Evolutionary conservation across 2,888 invertebrate species (phyloP), one percentile per base, ranked within the genome.

Genomic region (Rosalia funebris): DNA sequence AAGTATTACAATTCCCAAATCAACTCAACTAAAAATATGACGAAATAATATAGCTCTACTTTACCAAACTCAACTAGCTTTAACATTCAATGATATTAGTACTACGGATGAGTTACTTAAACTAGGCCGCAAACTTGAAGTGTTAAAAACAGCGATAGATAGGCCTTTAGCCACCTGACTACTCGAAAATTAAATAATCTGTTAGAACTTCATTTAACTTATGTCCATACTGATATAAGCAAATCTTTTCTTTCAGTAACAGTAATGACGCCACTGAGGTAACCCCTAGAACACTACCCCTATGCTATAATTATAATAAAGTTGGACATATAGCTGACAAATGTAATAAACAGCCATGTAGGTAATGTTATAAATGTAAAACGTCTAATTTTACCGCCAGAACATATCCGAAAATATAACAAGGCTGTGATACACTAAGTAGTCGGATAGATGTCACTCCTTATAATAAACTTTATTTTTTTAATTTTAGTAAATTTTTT

Each of bases 371-470:
- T 44, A 58, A 19, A 16, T 65, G 62, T 31, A 41, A 50, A 14
- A 53, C 37, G 9, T 20, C 39, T 12, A 57, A 55, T 12, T 47
- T 41, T 50, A 65, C 59, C 0, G 32, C 57, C 7, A 56, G 47
- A 17, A 65, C 59, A n/a, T 65, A 60, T 32, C 59, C 50, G 3
- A 37, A 60, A n/a, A n/a, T n/a, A n/a, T n/a, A n/a, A n/a, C n/a
- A n/a, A n/a, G n/a, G n/a, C n/a, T n/a, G n/a, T n/a, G n/a, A n/a
- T n/a, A 19, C 34, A 34, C n/a, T 46, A 46, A 16, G 1, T 10
- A 11, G 46, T 25, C 46, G 46, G 15, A 10, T 34, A 34, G 15
- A 14, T 11, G 31, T 32, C 46, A 14, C 46, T 19, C 9, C n/a
- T 7, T n/a, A 15, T 34, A 31, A 10, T 15, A 5, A 46, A 32